These are phyloP conservation scores for Bursaphelenchus mucronatus DNA, from an alignment of 1,140 invertebrate species.

Conservation along the genomic window DNA sequence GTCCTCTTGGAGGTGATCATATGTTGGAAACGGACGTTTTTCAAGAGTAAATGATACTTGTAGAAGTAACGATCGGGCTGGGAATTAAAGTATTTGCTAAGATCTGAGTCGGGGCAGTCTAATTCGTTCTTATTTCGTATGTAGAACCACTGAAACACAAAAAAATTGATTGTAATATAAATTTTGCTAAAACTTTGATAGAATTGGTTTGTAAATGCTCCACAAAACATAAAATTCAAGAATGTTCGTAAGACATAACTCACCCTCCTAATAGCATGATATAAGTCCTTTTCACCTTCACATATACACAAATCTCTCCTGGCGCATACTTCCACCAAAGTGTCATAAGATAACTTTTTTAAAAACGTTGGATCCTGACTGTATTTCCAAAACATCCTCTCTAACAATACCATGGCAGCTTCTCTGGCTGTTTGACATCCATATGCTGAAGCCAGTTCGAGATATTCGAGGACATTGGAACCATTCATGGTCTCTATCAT, in stretches of 20 bases:
- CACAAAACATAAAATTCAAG: too few species aligned
- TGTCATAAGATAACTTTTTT: conserved; percentile 24
- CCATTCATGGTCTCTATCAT: conserved; percentile 21
- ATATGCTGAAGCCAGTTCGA: conserved; percentile 19
- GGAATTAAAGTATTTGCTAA: conserved; percentile 5
- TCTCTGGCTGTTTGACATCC: conserved; percentile 9
- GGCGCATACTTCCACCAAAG: conserved; percentile 11
- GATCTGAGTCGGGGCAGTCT: not conserved
- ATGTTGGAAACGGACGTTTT: conserved; percentile 7
- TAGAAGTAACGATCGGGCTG: conserved; percentile 9
- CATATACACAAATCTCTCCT: conserved; percentile 19
- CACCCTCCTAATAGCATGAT: conserved; percentile 27
- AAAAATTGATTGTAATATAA: not conserved
- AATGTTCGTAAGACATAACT: not conserved
- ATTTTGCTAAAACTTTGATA: too few species aligned
- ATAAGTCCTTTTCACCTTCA: conserved; percentile 31
- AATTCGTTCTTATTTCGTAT: conserved; percentile 1
- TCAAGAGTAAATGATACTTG: conserved; percentile 2
- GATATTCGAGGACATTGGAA: conserved; percentile 23
- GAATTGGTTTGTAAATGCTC: too few species aligned
- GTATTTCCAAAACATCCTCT: conserved; percentile 22
- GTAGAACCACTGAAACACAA: conserved; percentile 13
- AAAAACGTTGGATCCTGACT: conserved; percentile 14
- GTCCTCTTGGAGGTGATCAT: conserved; percentile 18
- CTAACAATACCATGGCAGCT: conserved; percentile 13